phyloP scores from a whole-genome alignment of 1,140 invertebrate genomes.

The Leptinotarsa undecemlineata region DNA sequence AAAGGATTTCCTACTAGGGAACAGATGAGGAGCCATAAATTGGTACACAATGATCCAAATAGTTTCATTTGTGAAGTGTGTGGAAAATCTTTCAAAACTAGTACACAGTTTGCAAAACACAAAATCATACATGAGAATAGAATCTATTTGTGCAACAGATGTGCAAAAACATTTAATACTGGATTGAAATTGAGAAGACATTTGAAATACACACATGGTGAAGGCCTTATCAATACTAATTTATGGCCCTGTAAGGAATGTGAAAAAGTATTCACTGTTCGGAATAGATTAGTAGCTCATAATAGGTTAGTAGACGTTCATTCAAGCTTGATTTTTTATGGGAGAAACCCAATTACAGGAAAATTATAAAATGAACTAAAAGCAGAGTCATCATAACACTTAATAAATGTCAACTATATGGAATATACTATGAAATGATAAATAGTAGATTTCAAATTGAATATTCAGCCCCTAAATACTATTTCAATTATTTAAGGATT shows the following conservation, averaged over 20 bases:
- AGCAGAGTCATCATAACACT: no score
- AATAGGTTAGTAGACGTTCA: neutral
- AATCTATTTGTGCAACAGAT: neutral
- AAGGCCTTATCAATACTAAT: neutral
- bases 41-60: slow-evolving; percentile 11
- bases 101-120: neutral
- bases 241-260: neutral
- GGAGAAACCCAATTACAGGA: no score
- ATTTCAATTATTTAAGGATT: no score
- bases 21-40: neutral
- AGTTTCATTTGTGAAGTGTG: neutral
- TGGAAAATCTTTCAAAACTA: neutral
- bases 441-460: no score
- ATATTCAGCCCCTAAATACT: no score
- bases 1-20: neutral
- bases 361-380: no score
- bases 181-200: neutral
- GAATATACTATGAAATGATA: no score
- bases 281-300: neutral
- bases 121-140: neutral
- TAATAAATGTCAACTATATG: no score
- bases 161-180: neutral
- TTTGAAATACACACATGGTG: neutral
- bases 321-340: neutral
- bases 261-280: neutral